Conservation (phyloP, 2,888 invertebrate species). For the Ophion costatus region DNA sequence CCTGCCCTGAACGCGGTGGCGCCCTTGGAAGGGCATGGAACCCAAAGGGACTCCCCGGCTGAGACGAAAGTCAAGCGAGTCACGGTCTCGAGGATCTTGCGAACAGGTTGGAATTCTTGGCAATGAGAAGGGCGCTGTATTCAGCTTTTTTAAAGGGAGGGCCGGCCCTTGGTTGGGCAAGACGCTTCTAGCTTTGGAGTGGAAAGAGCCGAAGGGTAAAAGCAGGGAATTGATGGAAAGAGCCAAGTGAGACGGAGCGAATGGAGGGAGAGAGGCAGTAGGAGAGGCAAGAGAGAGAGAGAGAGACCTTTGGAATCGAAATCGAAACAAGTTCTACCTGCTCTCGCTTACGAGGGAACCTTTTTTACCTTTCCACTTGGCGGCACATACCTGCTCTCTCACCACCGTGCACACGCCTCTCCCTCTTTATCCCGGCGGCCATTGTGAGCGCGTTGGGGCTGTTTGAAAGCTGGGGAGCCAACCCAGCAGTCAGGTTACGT, state of each 20-base stretch:
- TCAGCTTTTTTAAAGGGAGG: background rate
- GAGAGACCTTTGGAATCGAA: constrained; percentile 66
- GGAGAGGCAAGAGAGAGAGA: constrained; percentile 39
- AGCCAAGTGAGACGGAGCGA: constrained; percentile 36
- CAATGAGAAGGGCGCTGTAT: constrained; percentile 1
- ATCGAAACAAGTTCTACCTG: constrained; percentile 69
- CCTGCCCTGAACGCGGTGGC: background rate
- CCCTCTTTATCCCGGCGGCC: constrained; percentile 2
- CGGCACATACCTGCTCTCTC: constrained; percentile 8
- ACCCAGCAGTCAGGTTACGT: constrained; percentile 52
- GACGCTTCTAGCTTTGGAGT: constrained; percentile 3
- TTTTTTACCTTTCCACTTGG: constrained; percentile 54
- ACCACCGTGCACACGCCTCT: constrained; percentile 2
- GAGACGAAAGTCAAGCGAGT: constrained; percentile 43
- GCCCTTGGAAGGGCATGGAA: constrained; percentile 24
- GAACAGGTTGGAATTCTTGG: background rate
- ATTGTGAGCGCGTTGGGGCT: constrained; percentile 59
- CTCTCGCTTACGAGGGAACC: constrained; percentile 46
- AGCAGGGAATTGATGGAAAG: constrained; percentile 65
- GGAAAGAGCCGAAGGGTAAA: constrained; percentile 67
- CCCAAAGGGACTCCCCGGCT: background rate
- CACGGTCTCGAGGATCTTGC: constrained; percentile 6
- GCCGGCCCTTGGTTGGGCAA: background rate
- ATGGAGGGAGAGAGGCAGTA: constrained; percentile 41
- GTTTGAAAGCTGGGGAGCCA: constrained; percentile 56